phyloP scores from a whole-genome alignment of 2,113 vertebrate genomes.

The Petromus typicus region DNA sequence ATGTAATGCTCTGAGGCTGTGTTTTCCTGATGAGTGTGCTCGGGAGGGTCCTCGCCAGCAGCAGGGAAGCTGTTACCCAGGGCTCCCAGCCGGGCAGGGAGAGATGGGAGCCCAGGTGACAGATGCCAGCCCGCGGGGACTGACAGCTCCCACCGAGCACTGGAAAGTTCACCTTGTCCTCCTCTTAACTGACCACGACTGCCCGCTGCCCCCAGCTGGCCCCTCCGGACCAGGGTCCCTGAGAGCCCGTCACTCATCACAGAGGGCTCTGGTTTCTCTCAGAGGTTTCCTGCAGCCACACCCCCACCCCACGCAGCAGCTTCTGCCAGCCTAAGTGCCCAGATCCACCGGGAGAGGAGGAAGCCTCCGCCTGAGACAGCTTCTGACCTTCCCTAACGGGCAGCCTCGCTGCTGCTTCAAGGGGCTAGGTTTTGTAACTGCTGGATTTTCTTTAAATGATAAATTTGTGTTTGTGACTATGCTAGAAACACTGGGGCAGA shows the following conservation, averaged over 20 bases:
- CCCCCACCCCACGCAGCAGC: neutral
- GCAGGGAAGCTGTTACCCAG: constrained; percentile 55
- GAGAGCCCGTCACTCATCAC: constrained; percentile 55
- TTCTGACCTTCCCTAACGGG: neutral
- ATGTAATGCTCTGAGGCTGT: constrained; percentile 85
- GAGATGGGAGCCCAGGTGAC: neutral
- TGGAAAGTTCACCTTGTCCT: constrained; percentile 19
- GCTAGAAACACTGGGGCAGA: neutral
- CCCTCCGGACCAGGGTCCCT: neutral
- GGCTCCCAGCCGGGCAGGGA: constrained; percentile 8
- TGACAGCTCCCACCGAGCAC: neutral
- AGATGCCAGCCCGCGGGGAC: neutral
- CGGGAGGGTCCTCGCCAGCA: constrained; percentile 72
- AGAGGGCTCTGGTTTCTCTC: constrained; percentile 59
- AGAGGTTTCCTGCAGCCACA: neutral
- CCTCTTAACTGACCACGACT: neutral
- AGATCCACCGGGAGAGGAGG: neutral
- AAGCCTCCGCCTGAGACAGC: neutral
- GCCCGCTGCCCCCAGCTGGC: neutral
- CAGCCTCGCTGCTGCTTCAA: neutral
- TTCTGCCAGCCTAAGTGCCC: neutral
- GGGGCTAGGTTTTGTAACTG: neutral
- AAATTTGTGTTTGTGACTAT: constrained; percentile 36
- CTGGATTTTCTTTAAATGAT: constrained; percentile 34
- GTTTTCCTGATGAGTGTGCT: constrained; percentile 76